These are phyloP conservation scores for Chloebia gouldiae DNA, from an alignment of 2,113 vertebrate genomes.

Conservation along the genomic window DNA sequence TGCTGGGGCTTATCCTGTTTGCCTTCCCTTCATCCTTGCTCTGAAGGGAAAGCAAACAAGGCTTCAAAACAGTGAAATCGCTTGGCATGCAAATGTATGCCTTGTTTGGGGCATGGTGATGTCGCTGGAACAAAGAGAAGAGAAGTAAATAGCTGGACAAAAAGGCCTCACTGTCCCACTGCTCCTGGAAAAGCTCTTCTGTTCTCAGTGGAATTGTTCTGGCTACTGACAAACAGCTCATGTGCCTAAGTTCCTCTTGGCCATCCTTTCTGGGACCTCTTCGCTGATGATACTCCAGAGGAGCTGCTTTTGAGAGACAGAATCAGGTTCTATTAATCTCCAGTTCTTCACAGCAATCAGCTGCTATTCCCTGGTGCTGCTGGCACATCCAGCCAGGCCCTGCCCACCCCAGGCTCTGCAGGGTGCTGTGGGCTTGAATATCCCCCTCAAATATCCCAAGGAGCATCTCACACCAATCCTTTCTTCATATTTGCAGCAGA, in stretches of 20 bases:
- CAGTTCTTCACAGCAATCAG: neutral
- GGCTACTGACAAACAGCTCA: neutral
- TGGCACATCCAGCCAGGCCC: neutral
- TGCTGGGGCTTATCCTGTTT: neutral
- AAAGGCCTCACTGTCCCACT: neutral
- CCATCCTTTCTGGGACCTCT: neutral
- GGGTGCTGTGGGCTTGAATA: neutral
- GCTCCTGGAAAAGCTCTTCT: neutral
- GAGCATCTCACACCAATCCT: neutral
- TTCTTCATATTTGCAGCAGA: neutral
- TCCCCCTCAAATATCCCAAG: neutral
- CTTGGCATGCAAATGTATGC: neutral
- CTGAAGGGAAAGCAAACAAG: neutral
- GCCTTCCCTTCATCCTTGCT: neutral
- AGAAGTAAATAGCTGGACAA: neutral
- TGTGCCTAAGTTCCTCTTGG: neutral
- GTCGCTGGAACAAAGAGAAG: neutral
- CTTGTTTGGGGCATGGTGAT: neutral
- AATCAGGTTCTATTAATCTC: neutral
- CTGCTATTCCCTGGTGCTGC: neutral
- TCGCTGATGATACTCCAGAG: rapidly evolving
- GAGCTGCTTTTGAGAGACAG: neutral
- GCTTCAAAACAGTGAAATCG: neutral
- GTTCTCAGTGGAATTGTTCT: neutral
- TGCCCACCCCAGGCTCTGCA: neutral